phyloP scores from a whole-genome alignment of 2,113 vertebrate species.

The Regulus satrapa region DNA sequence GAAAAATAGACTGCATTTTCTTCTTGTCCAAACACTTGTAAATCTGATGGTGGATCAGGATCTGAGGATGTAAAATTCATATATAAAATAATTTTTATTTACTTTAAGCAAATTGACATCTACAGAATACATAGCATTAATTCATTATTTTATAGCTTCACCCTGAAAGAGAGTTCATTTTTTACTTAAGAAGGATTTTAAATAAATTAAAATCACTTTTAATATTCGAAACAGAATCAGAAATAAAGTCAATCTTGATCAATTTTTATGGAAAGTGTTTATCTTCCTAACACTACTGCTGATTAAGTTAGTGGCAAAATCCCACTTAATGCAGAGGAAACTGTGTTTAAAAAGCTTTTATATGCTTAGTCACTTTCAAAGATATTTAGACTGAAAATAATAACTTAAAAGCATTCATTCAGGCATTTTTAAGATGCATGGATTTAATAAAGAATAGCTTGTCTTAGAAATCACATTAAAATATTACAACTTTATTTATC shows the following conservation, averaged over 20 bases:
- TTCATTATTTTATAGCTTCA: background rate
- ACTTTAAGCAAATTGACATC: background rate
- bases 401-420: background rate
- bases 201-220: background rate
- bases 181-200: background rate
- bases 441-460: background rate
- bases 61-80: slow-evolving; percentile 48
- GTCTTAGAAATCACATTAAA: background rate
- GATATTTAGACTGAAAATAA: background rate
- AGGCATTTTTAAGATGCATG: background rate
- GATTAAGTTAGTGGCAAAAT: background rate
- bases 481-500: background rate
- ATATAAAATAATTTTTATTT: background rate
- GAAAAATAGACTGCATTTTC: slow-evolving; percentile 76
- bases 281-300: background rate
- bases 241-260: background rate
- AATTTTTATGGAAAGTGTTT: background rate
- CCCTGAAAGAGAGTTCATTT: background rate
- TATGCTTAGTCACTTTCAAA: background rate
- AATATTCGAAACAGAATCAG: background rate
- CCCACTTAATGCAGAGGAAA: background rate
- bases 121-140: background rate
- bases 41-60: slow-evolving; percentile 76
- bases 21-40: slow-evolving; percentile 75
- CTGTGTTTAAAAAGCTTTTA: background rate